A percentile compares a stretch with the other conserved stretches of the same genome.
Evolutionary conservation across 2,797 vertebrate species (phyloP).

Genomic region (Poecilia gillii): DNA sequence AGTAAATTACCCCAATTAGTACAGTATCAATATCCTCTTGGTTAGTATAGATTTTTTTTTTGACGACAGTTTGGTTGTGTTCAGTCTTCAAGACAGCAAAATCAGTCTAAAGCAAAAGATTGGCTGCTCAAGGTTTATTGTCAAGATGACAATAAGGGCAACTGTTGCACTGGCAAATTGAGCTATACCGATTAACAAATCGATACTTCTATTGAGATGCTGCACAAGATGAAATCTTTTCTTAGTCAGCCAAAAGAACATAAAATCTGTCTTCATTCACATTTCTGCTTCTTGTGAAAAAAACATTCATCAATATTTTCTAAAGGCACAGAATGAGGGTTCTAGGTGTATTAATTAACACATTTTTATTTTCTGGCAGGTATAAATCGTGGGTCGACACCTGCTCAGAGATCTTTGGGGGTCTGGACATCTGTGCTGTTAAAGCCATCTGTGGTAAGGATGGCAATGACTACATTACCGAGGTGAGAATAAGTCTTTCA

Average conservation of each 20-base stretch:
- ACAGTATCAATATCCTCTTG: slow-evolving; percentile 3
- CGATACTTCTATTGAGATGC: slow-evolving; percentile 17
- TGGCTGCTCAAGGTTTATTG: slow-evolving; percentile 5
- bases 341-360: neutral
- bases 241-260: neutral
- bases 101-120: slow-evolving; percentile 10
- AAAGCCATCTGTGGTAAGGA: slow-evolving; percentile 99
- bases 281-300: slow-evolving; percentile 4
- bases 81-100: slow-evolving; percentile 11
- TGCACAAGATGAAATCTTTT: slow-evolving; percentile 7
- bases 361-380: slow-evolving; percentile 50
- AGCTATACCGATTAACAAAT: slow-evolving; percentile 11
- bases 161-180: slow-evolving; percentile 8
- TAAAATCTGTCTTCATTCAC: neutral
- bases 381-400: slow-evolving; percentile 96
- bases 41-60: slow-evolving; percentile 12
- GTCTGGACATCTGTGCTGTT: slow-evolving; percentile 96
- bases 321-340: neutral
- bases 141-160: slow-evolving; percentile 10
- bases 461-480: slow-evolving; percentile 98
- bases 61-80: slow-evolving; percentile 2
- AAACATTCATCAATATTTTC: neutral
- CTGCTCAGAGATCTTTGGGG: slow-evolving; percentile 95
- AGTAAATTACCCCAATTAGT: neutral
- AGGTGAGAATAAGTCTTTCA: slow-evolving; percentile 82